These are phyloP conservation scores for Porites evermanni DNA, from an alignment of 92 coral and sea anemone species.

Conservation along the genomic window DNA sequence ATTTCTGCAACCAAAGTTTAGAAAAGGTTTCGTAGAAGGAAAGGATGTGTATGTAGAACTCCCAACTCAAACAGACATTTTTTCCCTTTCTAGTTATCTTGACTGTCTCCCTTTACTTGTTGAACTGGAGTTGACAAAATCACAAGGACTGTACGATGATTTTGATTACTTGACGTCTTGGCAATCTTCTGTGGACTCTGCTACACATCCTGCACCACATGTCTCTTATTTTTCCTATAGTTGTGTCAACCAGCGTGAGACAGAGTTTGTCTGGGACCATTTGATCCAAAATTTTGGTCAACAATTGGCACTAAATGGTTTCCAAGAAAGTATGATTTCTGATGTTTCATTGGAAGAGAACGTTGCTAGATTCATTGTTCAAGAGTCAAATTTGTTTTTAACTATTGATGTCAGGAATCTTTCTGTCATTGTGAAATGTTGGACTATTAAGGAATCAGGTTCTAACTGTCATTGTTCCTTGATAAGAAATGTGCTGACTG, in stretches of 20 bases:
- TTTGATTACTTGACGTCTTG: not conserved
- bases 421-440: constrained; percentile 3
- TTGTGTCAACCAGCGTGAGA: not conserved
- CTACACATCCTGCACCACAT: not conserved
- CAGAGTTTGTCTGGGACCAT: constrained; percentile 12
- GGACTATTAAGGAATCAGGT: not conserved
- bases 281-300: not conserved
- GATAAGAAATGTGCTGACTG: not conserved
- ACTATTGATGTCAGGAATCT: not conserved
- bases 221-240: constrained; percentile 4
- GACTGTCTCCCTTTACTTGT: constrained; percentile 23
- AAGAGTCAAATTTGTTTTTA: not conserved
- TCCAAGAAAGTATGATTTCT: not conserved
- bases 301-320: not conserved
- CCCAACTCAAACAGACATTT: not conserved
- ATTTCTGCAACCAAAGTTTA: constrained; percentile 28
- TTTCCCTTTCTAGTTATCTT: not conserved
- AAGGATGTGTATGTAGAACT: constrained; percentile 12
- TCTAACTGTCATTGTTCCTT: not conserved
- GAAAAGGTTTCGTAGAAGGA: not conserved
- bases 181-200: not conserved
- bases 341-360: not conserved
- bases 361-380: not conserved
- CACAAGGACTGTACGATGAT: not conserved
- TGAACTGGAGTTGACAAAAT: not conserved